These are phyloP conservation scores for Nomada ferruginata DNA, from an alignment of 2,888 invertebrate species.

Conservation along the genomic window DNA sequence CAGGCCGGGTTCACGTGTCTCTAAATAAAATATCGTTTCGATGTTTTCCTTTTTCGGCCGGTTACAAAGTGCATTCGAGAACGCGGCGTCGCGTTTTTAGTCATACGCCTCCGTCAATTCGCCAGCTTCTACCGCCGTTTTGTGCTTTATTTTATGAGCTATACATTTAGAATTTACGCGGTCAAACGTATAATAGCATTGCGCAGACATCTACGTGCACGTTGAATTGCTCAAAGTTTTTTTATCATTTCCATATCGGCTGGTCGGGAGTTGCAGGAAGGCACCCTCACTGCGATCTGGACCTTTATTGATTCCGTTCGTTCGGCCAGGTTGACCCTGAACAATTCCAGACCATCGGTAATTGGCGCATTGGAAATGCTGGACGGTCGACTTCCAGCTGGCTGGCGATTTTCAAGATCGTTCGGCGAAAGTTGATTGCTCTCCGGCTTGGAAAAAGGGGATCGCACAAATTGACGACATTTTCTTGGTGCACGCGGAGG, in stretches of 20 bases:
- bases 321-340: slow-evolving; percentile 41
- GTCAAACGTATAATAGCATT: background rate
- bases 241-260: background rate
- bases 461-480: slow-evolving; percentile 51
- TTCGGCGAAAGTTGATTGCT: slow-evolving; percentile 30
- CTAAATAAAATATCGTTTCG: slow-evolving; percentile 62
- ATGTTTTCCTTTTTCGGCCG: slow-evolving; percentile 21
- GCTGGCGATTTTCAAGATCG: slow-evolving; percentile 37
- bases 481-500: slow-evolving; percentile 24
- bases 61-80: slow-evolving; percentile 47
- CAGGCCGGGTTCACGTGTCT: background rate
- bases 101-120: background rate
- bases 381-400: slow-evolving; percentile 31
- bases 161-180: background rate
- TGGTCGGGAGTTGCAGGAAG: background rate
- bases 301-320: slow-evolving; percentile 45
- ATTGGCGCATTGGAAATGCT: slow-evolving; percentile 47
- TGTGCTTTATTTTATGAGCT: background rate
- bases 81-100: background rate
- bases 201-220: background rate
- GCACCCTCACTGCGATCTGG: background rate
- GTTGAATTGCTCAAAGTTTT: background rate
- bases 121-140: background rate
- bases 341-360: slow-evolving; percentile 42
- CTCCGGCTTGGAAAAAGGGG: slow-evolving; percentile 50